These are phyloP conservation scores for Toxotes jaculatrix DNA, from an alignment of 2,113 vertebrate genomes.

Conservation along the genomic window DNA sequence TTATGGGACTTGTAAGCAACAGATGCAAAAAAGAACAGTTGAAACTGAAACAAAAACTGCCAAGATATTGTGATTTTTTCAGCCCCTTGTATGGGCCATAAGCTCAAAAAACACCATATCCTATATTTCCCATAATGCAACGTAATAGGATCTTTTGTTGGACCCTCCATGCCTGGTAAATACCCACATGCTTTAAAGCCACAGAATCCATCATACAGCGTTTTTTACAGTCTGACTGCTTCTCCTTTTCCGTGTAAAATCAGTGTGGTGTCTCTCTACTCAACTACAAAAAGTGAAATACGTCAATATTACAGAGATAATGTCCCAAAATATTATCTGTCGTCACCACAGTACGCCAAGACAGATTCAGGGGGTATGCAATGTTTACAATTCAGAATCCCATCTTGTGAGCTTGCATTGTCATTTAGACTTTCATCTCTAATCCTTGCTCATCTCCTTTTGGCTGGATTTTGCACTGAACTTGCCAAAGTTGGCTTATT, in stretches of 20 bases:
- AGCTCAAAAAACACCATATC: background rate
- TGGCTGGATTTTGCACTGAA: constrained; percentile 23
- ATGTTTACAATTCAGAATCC: constrained; percentile 26
- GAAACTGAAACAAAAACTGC: background rate
- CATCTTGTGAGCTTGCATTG: constrained; percentile 34
- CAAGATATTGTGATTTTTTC: background rate
- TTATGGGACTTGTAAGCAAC: background rate
- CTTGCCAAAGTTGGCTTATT: constrained; percentile 17
- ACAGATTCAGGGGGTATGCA: background rate
- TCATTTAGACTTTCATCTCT: constrained; percentile 25
- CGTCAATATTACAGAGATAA: background rate
- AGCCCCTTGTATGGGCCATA: background rate
- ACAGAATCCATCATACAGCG: background rate
- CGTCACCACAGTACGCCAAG: background rate
- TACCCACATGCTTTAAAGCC: background rate
- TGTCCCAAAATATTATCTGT: background rate
- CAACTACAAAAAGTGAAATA: background rate
- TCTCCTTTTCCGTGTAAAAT: background rate
- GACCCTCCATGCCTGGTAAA: background rate
- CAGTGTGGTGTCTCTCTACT: background rate
- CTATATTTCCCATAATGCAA: background rate
- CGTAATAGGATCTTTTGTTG: background rate
- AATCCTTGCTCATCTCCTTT: constrained; percentile 44
- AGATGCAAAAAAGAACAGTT: background rate
- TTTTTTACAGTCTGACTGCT: background rate